phyloP scores from a whole-genome alignment of 2,888 invertebrate genomes.

The Tenthredo mesomela region DNA sequence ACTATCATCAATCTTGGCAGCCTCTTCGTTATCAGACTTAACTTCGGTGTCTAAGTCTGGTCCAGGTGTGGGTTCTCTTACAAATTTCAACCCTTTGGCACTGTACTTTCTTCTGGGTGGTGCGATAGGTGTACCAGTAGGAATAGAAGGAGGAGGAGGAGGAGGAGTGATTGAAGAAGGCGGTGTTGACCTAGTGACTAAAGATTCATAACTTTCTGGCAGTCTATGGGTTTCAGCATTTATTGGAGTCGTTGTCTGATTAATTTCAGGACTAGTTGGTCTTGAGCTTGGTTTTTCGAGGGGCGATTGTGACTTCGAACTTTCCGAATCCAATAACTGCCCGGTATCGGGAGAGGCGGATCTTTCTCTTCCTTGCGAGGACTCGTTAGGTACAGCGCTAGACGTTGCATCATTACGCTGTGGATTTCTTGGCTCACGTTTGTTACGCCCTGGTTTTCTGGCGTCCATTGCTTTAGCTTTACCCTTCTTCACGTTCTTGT shows the following conservation, averaged over 20 bases:
- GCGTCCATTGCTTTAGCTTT: conserved; percentile 47
- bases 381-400: background rate
- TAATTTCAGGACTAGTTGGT: conserved; percentile 60
- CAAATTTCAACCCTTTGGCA: conserved; percentile 67
- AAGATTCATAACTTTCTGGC: conserved; percentile 63
- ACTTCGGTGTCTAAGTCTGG: conserved; percentile 64
- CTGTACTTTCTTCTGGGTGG: conserved; percentile 66
- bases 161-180: conserved; percentile 29
- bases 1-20: conserved; percentile 21
- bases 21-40: conserved; percentile 44
- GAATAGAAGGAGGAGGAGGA: conserved; percentile 18
- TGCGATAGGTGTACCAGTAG: conserved; percentile 43
- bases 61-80: conserved; percentile 71
- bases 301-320: background rate
- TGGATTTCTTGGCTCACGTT: conserved; percentile 44
- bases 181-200: conserved; percentile 57
- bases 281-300: conserved; percentile 52
- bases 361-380: background rate
- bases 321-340: conserved; percentile 1
- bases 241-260: conserved; percentile 60
- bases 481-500: conserved; percentile 37
- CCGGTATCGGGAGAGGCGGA: conserved; percentile 34
- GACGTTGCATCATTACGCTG: conserved; percentile 39
- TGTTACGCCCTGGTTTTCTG: conserved; percentile 37
- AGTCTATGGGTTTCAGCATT: conserved; percentile 64